phyloP scores from a whole-genome alignment of 2,888 invertebrate genomes.

The Apotomis capreana region DNA sequence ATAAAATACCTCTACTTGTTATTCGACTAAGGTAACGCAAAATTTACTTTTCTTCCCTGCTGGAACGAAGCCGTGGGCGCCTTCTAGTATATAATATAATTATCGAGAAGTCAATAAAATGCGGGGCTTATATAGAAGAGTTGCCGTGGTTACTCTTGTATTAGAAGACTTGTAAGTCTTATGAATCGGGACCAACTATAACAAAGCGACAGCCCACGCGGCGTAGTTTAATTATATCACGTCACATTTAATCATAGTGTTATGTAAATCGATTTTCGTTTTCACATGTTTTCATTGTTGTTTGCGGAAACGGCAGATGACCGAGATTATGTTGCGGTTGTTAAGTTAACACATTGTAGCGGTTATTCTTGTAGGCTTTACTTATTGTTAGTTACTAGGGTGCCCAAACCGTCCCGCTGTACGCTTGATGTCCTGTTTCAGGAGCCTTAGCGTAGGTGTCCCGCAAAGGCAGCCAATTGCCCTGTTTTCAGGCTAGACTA shows the following conservation, averaged over 20 bases:
- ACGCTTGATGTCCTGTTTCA: no score
- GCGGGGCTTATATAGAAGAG: background rate
- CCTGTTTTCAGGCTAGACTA: no score
- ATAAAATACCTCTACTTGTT: no score
- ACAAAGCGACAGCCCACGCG: conserved; percentile 1
- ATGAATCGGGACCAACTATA: background rate
- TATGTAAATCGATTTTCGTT: conserved; percentile 26
- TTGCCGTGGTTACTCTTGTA: background rate
- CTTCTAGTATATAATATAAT: background rate
- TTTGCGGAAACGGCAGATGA: conserved; percentile 16
- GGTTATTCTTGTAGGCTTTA: no score
- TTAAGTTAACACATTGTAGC: conserved; percentile 7
- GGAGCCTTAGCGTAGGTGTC: no score
- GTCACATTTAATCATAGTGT: conserved; percentile 12
- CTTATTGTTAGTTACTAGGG: no score
- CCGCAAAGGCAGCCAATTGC: no score
- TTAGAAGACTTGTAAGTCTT: background rate
- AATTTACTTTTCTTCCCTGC: no score
- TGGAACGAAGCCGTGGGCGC: no score
- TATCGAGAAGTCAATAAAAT: background rate
- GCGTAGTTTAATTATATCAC: conserved; percentile 19
- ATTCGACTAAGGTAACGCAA: no score
- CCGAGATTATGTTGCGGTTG: conserved; percentile 8
- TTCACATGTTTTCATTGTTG: conserved; percentile 31
- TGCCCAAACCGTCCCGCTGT: no score